Evolutionary conservation across 2,113 vertebrate genomes (phyloP).

Genomic region (Corythornis vintsioides): DNA sequence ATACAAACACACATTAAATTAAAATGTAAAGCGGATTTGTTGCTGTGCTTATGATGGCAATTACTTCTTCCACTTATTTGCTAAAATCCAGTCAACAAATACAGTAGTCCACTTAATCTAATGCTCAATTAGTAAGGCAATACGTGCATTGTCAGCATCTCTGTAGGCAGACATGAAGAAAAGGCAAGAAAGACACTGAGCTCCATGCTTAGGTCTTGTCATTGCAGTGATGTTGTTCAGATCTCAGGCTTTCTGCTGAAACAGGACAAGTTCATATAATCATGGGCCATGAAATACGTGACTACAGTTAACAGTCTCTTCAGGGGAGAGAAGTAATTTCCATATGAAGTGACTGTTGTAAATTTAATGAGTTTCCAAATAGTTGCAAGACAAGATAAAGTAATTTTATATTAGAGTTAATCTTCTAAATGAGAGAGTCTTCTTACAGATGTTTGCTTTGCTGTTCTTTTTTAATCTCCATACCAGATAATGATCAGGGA

Average conservation of each 20-base stretch:
- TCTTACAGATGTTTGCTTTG: slow-evolving; percentile 27
- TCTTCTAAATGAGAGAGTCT: slow-evolving; percentile 36
- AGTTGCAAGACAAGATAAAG: slow-evolving; percentile 48
- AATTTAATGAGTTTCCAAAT: slow-evolving; percentile 67
- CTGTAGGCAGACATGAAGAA: neutral
- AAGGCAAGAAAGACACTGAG: neutral
- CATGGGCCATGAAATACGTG: slow-evolving; percentile 7
- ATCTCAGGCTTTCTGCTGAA: slow-evolving; percentile 27
- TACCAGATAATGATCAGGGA: neutral
- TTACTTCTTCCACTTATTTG: slow-evolving; percentile 58
- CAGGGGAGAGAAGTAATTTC: slow-evolving; percentile 42
- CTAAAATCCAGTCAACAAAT: slow-evolving; percentile 56
- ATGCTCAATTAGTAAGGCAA: slow-evolving; percentile 40
- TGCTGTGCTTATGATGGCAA: slow-evolving; percentile 42
- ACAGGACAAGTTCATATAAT: slow-evolving; percentile 19
- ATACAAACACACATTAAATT: slow-evolving; percentile 63
- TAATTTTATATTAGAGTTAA: slow-evolving; percentile 47
- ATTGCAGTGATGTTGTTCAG: neutral
- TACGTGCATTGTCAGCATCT: neutral
- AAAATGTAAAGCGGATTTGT: slow-evolving; percentile 53
- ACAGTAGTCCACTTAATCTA: slow-evolving; percentile 41
- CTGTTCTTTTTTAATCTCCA: slow-evolving; percentile 6
- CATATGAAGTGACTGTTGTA: slow-evolving; percentile 43
- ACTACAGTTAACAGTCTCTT: slow-evolving; percentile 41
- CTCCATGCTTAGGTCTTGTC: neutral